Evolutionary conservation across 2,113 vertebrate genomes (phyloP), one percentile per base, ranked within the genome.

Genomic region (Bettongia penicillata): DNA sequence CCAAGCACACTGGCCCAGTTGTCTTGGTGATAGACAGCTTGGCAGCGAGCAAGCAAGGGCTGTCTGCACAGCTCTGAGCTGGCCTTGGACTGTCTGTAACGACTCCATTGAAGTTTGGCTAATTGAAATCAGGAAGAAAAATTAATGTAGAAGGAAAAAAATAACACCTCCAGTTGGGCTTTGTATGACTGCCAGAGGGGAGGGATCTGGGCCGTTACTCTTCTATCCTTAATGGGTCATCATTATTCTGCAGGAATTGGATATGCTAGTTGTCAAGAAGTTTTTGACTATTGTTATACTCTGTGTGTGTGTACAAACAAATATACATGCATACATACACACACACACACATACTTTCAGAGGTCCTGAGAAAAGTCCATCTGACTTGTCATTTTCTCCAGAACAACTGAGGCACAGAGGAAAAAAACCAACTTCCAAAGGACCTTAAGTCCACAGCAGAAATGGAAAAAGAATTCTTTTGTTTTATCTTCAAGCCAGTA

Each of bases 111-210:
- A 97, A 97, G 94, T 97, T 98, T 97, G 90, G 91, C 94, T 97
- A 98, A 96, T 97, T 98, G 94, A 97, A 97, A 97, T 98, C 95
- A 97, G 92, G 93, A 96, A 96, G 94, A 96, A 98, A 98, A 97
- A 96, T 94, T 97, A 97, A 97, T 96, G 92, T 93, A 97, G 94
- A 97, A 97, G 95, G 93, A 97, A 97, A 94, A 94, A 94, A 84
- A 93, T 91, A 94, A 96, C 24, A 95, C 53, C 90, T 96, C 53
- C n/a, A 92, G 77, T 95, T 0, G 3, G 26, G 93, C 96, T 98
- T 96, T 98, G 68, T 90, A 95, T 3, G 91, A 90, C 95, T 97
- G 89, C 96, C 94, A 96, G 91, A 94, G 91, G 95, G 53, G 93
- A 95, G 95, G 37, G 26, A 31, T 50, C 94, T 96, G 53, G 47